Evolutionary conservation across 64 coral and sea anemone species (phyloP).

Genomic region (Acropora yongei): DNA sequence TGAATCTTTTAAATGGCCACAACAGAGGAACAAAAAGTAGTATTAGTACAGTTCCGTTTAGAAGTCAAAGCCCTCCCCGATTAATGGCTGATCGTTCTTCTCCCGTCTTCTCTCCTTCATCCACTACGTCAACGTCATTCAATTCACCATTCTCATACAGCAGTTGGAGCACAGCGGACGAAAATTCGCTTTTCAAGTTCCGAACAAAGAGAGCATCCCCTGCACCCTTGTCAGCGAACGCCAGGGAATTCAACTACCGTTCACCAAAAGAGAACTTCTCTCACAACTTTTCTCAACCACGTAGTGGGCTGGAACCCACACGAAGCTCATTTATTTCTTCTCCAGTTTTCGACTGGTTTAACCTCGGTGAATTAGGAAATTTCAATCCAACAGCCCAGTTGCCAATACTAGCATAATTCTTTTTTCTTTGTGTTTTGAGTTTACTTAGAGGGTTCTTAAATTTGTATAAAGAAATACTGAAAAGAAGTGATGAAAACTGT

Average conservation of each 20-base stretch:
- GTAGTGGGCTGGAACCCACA: constrained; percentile 47
- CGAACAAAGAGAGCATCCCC: constrained; percentile 44
- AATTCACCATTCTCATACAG: constrained; percentile 72
- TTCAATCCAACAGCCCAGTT: constrained; percentile 39
- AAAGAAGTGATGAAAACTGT: constrained; percentile 30
- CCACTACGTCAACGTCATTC: constrained; percentile 62
- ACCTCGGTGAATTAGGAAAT: constrained; percentile 41
- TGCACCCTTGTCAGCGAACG: constrained; percentile 88
- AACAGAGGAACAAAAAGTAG: constrained; percentile 61
- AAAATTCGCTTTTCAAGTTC: constrained; percentile 59
- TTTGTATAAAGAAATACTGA: constrained; percentile 40
- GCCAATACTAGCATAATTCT: constrained; percentile 25
- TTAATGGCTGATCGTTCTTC: constrained; percentile 71
- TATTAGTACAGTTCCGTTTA: constrained; percentile 40
- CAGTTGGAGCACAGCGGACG: constrained; percentile 91
- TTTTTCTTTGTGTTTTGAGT: background rate
- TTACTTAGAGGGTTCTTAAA: background rate
- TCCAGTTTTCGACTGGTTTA: constrained; percentile 42
- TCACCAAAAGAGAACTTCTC: background rate
- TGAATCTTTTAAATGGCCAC: constrained; percentile 92
- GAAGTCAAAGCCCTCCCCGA: constrained; percentile 39
- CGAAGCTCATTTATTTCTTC: constrained; percentile 26
- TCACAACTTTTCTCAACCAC: background rate
- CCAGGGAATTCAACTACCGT: constrained; percentile 84
- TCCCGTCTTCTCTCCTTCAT: constrained; percentile 63